Evolutionary conservation across 2,888 invertebrate genomes (phyloP), one percentile per base, ranked within the genome.

Genomic region (Drosophila phalerata): DNA sequence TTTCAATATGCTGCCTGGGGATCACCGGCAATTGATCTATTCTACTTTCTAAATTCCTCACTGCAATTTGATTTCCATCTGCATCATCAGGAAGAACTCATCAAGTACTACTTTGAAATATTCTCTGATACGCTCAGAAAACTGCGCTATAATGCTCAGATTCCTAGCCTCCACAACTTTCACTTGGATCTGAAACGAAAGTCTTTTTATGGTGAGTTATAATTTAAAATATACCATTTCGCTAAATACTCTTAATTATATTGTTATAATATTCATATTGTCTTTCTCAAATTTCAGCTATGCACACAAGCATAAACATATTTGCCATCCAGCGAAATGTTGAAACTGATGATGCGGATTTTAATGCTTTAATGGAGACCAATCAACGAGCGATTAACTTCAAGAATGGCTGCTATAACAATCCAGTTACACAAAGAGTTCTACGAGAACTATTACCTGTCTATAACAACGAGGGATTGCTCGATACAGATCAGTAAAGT

Each of bases 1-100:
- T 92, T 92, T 17, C 92, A 92, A 56, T 92, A 91, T 73, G 78
- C 90, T n/a, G 90, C 76, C n/a, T 92, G 93, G 93, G 88, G 90
- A 32, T 92, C 93, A 8, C 93, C 92, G 2, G 90, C 91, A 0
- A 84, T 92, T 38, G 92, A 92, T 84, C 73, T 92, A 13, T 90
- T 91, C 63, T 92, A 92, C 56, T 90, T 93, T 6, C 64, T 92
- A 5, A 91, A 92, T 51, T 89, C 92, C 0, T 93, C 92, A 0
- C 51, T 92, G 56, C 69, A 78, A 4, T 88, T 91, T 11, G 91
- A 91, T 6, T 56, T 92, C 3, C 88, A 91, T 37, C 52, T 90
- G 13, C 72, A 90, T 58, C 77, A 84, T 2, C 91, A 92, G 57
- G 91, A 91, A 42, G 91, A 92, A 48, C 77, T 92, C 0, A 82